Percentiles rank a stretch among this genome's conserved stretches.
Evolutionary conservation across 2,797 vertebrate genomes (phyloP).

Genomic region (Xiphophorus birchmanni): DNA sequence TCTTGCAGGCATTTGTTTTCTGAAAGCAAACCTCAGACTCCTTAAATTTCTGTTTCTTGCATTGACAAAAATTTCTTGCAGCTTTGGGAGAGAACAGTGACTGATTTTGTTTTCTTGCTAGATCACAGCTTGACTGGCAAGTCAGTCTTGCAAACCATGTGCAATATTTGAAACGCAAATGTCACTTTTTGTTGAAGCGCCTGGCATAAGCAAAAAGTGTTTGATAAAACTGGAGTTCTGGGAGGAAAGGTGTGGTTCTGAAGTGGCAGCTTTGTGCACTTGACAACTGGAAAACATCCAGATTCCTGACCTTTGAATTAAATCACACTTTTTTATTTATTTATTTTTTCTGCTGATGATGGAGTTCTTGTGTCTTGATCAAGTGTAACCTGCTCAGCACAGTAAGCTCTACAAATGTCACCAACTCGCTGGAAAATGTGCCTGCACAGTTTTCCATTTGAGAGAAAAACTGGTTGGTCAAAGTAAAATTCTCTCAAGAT

Average conservation of each 20-base stretch:
- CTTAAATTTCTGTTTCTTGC: constrained; percentile 20
- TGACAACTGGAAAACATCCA: constrained; percentile 21
- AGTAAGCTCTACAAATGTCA: constrained; percentile 1
- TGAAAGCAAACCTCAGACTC: neutral
- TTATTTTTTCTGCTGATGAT: constrained; percentile 16
- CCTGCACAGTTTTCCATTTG: neutral
- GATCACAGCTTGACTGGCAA: constrained; percentile 11
- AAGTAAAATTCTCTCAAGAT: neutral
- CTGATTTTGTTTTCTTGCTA: constrained; percentile 27
- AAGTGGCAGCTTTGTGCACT: constrained; percentile 7
- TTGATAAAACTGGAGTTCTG: neutral
- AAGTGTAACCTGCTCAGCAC: constrained; percentile 22
- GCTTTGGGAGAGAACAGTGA: constrained; percentile 7
- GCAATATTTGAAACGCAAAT: constrained; percentile 12
- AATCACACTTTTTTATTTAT: constrained; percentile 33
- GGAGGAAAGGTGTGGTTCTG: neutral
- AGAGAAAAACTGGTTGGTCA: neutral
- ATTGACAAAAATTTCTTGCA: neutral
- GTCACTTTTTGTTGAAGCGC: neutral
- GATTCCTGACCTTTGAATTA: constrained; percentile 13
- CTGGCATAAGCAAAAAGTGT: too few relatives aligned
- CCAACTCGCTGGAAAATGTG: constrained; percentile 24
- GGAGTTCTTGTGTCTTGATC: constrained; percentile 19
- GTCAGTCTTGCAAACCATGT: neutral
- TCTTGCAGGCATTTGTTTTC: constrained; percentile 2